Evolutionary conservation across 2,113 vertebrate genomes (phyloP), one percentile per base, ranked within the genome.

Genomic region (Gallinago media): DNA sequence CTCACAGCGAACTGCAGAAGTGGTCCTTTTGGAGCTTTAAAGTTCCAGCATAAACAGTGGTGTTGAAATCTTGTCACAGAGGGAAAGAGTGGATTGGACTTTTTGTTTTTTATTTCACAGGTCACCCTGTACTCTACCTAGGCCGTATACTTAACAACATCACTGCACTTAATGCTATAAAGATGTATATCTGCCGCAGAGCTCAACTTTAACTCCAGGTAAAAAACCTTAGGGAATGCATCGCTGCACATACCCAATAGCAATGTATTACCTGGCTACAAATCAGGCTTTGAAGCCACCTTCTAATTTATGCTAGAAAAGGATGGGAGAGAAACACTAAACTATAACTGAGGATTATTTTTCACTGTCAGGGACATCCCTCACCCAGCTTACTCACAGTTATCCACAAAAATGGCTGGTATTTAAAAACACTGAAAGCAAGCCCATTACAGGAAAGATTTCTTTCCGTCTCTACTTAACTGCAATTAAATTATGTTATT

Each of bases 401-500:
- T 91, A 54, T n/a, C 42, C 59, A 79, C 70, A 70, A 52, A 59
- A 91, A 74, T 17, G 5, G 23, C 26, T 44, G 47, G 44, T 32
- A 95, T 85, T 92, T 78, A 68, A 73, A 77, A 79, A 71, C 63
- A 89, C 19, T 29, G 19, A 46, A 95, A 92, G 86, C 54, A 92
- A 36, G 42, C 32, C 25, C 76, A 78, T 62, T 63, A 73, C 0
- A 4, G 65, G 63, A 96, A 85, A 66, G 16, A 34, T 36, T 66
- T 94, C 36, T 71, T 80, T 63, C 67, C 95, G 50, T 91, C 74
- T 67, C 59, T 65, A 85, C 40, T 75, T 95, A 96, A 83, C 32
- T 75, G 74, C 89, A 96, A 97, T 96, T 94, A 95, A 97, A 96
- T 94, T 81, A 89, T 42, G 36, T 62, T 92, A 87, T 92, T 96